Conservation (phyloP, 2,888 invertebrate species). For the Cabera pusaria region DNA sequence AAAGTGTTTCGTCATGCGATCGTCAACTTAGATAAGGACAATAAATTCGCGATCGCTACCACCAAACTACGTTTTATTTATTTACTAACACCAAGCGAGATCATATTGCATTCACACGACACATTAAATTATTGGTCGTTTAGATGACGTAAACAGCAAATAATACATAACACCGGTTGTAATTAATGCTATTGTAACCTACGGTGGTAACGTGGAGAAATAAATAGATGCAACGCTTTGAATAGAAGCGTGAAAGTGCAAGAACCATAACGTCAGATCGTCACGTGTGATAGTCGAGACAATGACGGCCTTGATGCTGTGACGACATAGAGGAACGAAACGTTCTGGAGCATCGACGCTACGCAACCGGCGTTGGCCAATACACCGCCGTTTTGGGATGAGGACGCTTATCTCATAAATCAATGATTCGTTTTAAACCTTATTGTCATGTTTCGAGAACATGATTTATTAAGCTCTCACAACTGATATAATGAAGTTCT, state of each 20-base stretch:
- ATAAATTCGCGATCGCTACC: slow-evolving; percentile 55
- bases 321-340: slow-evolving; percentile 48
- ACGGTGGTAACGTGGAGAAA: slow-evolving; percentile 11
- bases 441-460: slow-evolving; percentile 46
- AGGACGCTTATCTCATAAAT: slow-evolving; percentile 58
- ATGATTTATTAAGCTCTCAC: slow-evolving; percentile 40
- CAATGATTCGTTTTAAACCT: slow-evolving; percentile 47
- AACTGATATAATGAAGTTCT: slow-evolving; percentile 28
- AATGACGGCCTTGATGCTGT: slow-evolving; percentile 58
- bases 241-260: slow-evolving; percentile 40
- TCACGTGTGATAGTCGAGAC: slow-evolving; percentile 61
- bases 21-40: slow-evolving; percentile 41
- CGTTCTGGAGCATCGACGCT: slow-evolving; percentile 42
- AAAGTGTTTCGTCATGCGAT: slow-evolving; percentile 58
- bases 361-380: slow-evolving; percentile 54
- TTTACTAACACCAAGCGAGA: slow-evolving; percentile 19
- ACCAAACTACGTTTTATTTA: slow-evolving; percentile 47
- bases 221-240: slow-evolving; percentile 24
- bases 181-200: slow-evolving; percentile 11
- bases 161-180: slow-evolving; percentile 6
- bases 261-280: slow-evolving; percentile 35
- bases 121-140: slow-evolving; percentile 13
- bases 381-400: slow-evolving; percentile 33
- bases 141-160: slow-evolving; percentile 18
- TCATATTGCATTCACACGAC: slow-evolving; percentile 14